A percentile compares a stretch with the other conserved stretches of the same genome.
phyloP scores from a whole-genome alignment of 2,113 vertebrate species.

The Sigmodon hispidus region DNA sequence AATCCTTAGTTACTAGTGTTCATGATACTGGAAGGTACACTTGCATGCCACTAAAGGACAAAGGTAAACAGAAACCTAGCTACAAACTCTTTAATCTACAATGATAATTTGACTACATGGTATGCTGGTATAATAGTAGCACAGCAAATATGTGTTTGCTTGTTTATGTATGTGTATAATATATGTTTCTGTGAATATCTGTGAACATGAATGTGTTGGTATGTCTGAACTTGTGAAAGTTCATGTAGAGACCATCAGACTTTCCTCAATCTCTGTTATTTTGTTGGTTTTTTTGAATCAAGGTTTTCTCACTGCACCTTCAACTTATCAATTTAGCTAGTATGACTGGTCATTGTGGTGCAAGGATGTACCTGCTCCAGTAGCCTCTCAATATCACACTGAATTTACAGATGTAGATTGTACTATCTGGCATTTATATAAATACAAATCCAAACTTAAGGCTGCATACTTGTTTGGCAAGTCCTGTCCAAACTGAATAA shows the following conservation, averaged over 20 bases:
- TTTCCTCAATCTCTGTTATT: background rate
- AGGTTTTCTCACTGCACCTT: background rate
- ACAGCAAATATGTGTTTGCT: background rate
- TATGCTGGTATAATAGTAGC: too few species aligned
- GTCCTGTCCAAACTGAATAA: too few species aligned
- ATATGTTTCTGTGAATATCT: background rate
- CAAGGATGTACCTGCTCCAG: background rate
- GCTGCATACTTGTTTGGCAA: background rate
- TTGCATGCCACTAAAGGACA: background rate
- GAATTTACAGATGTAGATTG: background rate
- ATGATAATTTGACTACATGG: background rate
- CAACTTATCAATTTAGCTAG: too few species aligned
- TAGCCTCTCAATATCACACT: rapidly evolving
- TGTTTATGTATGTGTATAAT: background rate
- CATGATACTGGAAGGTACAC: background rate
- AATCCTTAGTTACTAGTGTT: background rate
- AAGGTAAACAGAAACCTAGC: background rate
- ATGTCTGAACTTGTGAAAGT: too few species aligned
- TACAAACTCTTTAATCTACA: too few species aligned
- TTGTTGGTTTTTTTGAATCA: background rate
- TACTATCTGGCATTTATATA: background rate
- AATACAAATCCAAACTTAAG: background rate
- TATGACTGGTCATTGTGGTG: background rate
- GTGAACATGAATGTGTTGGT: background rate
- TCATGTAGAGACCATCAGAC: background rate